Evolutionary conservation across 2,797 vertebrate species (phyloP).

Genomic region (Prionace glauca): DNA sequence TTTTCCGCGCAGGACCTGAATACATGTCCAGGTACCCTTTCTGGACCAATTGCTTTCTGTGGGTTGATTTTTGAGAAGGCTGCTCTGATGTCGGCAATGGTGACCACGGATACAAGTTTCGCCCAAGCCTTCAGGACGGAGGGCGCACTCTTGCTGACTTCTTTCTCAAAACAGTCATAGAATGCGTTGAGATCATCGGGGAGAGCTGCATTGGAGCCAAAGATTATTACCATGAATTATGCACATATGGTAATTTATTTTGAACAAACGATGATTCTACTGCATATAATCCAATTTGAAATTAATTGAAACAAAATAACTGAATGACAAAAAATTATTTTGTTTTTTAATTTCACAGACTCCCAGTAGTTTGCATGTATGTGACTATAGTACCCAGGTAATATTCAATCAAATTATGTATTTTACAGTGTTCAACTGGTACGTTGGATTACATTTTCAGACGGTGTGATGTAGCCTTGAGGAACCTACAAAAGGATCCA

Average conservation of each 20-base stretch:
- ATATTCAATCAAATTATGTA: slow-evolving; percentile 13
- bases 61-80: too few species aligned
- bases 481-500: slow-evolving; percentile 66
- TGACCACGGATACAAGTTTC: too few species aligned
- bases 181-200: too few species aligned
- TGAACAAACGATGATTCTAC: not conserved
- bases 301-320: not conserved
- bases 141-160: too few species aligned
- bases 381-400: not conserved
- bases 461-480: slow-evolving; percentile 72
- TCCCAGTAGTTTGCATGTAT: not conserved
- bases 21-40: too few species aligned
- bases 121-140: too few species aligned
- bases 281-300: not conserved
- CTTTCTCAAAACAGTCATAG: too few species aligned
- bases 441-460: slow-evolving; percentile 82
- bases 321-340: not conserved
- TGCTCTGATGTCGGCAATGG: too few species aligned
- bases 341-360: not conserved
- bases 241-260: not conserved
- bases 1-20: too few species aligned
- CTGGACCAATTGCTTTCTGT: too few species aligned
- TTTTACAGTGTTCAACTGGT: slow-evolving; percentile 73
- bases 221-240: not conserved
- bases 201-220: too few species aligned